phyloP scores from a whole-genome alignment of 2,888 invertebrate species.

The Drosophila demipolita region DNA sequence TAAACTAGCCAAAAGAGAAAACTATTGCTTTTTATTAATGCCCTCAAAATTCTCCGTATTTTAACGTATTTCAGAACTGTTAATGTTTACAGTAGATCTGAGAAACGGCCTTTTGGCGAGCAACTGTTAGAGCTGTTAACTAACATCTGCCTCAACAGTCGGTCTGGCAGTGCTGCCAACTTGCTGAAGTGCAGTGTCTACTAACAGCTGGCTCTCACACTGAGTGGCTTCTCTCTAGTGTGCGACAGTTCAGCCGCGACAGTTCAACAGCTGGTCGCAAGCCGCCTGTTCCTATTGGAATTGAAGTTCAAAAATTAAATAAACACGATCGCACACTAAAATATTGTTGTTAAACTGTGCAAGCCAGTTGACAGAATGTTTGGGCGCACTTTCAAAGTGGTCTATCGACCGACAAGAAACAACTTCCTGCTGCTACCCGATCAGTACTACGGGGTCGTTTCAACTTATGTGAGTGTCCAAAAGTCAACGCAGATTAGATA shows the following conservation, averaged over 20 bases:
- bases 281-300: slow-evolving; percentile 22
- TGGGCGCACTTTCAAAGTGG: slow-evolving; percentile 84
- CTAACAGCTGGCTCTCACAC: not conserved
- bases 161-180: slow-evolving; percentile 24
- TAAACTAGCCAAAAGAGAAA: slow-evolving; percentile 72
- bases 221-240: slow-evolving; percentile 8
- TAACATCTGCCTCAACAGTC: slow-evolving; percentile 33
- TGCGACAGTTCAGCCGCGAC: slow-evolving; percentile 28
- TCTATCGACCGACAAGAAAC: slow-evolving; percentile 83
- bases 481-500: slow-evolving; percentile 74
- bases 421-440: slow-evolving; percentile 84
- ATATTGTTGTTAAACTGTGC: slow-evolving; percentile 8
- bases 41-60: not conserved
- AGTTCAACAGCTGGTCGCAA: slow-evolving; percentile 42
- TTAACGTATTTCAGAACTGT: not conserved
- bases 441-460: slow-evolving; percentile 84
- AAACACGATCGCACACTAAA: slow-evolving; percentile 10
- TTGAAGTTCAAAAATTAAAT: slow-evolving; percentile 53
- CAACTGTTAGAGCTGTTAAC: not conserved
- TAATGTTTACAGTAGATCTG: not conserved
- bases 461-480: slow-evolving; percentile 84
- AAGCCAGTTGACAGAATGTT: slow-evolving; percentile 74
- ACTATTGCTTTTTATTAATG: slow-evolving; percentile 12
- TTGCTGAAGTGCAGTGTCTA: not conserved
- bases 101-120: not conserved